A percentile compares a stretch with the other conserved stretches of the same genome.
Evolutionary conservation across 1,140 invertebrate species (phyloP).

Genomic region (Tachypleus tridentatus): DNA sequence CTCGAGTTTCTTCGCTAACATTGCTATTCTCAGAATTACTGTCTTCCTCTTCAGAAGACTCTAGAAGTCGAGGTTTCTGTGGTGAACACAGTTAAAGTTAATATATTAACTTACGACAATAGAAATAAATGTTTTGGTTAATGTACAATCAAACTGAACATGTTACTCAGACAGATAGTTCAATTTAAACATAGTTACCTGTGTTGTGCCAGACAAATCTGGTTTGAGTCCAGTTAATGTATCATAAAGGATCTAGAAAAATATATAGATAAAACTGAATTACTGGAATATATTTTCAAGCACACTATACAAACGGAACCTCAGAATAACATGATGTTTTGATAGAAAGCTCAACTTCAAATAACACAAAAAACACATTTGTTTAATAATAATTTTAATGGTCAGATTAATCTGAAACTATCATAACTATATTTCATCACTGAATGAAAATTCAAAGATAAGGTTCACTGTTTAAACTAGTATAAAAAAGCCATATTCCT

Average conservation of each 20-base stretch:
- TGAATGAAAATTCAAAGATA: too few species aligned
- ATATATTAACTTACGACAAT: not conserved
- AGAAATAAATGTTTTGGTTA: slow-evolving; percentile 13
- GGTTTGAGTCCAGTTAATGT: slow-evolving; percentile 70
- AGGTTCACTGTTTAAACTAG: too few species aligned
- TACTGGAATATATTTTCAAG: too few species aligned
- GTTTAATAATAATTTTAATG: too few species aligned
- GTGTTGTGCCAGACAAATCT: slow-evolving; percentile 57
- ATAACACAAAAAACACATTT: too few species aligned
- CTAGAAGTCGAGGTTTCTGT: not conserved
- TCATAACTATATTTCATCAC: too few species aligned
- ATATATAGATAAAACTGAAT: not conserved
- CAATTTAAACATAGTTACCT: slow-evolving; percentile 16
- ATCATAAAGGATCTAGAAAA: slow-evolving; percentile 56
- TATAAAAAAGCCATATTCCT: too few species aligned
- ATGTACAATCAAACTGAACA: slow-evolving; percentile 35
- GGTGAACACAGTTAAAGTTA: not conserved
- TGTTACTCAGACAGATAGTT: not conserved
- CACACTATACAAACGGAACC: too few species aligned
- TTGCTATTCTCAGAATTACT: slow-evolving; percentile 15
- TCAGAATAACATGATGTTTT: too few species aligned
- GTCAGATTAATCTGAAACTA: too few species aligned
- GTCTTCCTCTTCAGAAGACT: slow-evolving; percentile 27
- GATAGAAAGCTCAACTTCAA: too few species aligned
- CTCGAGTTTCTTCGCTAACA: not conserved